Percentiles rank a stretch among this genome's conserved stretches.
These are phyloP conservation scores for Neodiprion virginianus DNA, from an alignment of 1,140 invertebrate species.

Conservation along the genomic window DNA sequence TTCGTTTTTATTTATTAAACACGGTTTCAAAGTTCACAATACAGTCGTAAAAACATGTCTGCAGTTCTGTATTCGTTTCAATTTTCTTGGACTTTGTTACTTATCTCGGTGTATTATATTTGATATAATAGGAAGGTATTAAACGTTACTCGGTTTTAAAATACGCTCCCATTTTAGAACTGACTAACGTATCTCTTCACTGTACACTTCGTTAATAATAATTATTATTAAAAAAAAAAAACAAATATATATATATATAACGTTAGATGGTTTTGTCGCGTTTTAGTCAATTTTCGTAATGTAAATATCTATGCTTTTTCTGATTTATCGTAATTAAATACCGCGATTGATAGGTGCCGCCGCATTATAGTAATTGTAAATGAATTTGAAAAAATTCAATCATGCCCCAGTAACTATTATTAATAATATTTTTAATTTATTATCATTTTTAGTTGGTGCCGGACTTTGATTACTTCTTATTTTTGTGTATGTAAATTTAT, in stretches of 20 bases:
- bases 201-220: not conserved
- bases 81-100: conserved; percentile 8
- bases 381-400: conserved; percentile 4
- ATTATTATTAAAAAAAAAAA: conserved; percentile 23
- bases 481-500: not conserved
- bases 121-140: not conserved
- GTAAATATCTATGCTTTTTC: conserved; percentile 8
- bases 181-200: not conserved
- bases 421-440: conserved; percentile 10
- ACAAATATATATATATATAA: conserved; percentile 22
- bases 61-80: not conserved
- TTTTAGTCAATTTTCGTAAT: not conserved
- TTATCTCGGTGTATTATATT: not conserved
- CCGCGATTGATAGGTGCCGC: not conserved
- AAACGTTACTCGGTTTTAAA: conserved; percentile 1
- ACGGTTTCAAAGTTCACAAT: not conserved
- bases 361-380: conserved; percentile 11
- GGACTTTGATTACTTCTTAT: not conserved
- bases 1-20: conserved; percentile 13
- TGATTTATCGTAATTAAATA: not conserved
- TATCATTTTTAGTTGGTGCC: not conserved
- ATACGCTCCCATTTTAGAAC: conserved; percentile 12
- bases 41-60: not conserved
- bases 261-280: not conserved
- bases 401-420: conserved; percentile 9